Evolutionary conservation across 2,797 vertebrate genomes (phyloP).

Genomic region (Pipistrellus pygmaeus): DNA sequence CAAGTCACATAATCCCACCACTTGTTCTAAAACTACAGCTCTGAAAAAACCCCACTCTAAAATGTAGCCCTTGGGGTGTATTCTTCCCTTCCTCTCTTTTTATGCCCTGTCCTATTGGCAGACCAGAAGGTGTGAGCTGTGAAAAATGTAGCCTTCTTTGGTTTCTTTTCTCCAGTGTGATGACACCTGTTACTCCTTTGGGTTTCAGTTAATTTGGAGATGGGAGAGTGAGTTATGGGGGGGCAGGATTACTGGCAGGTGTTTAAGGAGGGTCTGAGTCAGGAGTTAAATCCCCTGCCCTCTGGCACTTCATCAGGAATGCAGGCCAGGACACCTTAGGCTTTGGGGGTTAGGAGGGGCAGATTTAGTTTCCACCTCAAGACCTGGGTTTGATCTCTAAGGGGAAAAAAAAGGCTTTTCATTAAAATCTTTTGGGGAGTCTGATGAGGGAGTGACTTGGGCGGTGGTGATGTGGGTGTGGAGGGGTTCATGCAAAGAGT

Average conservation of each 20-base stretch:
- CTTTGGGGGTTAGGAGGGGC: background rate
- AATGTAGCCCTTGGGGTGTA: conserved; percentile 52
- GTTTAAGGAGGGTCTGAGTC: conserved; percentile 34
- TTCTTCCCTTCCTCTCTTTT: background rate
- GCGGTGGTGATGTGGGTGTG: background rate
- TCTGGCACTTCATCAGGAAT: background rate
- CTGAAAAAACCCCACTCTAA: conserved; percentile 36
- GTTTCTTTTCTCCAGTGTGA: conserved; percentile 16
- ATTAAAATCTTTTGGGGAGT: background rate
- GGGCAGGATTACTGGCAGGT: conserved; percentile 47
- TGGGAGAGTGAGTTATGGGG: conserved; percentile 11
- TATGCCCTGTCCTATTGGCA: conserved; percentile 27
- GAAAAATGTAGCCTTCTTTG: conserved; percentile 17
- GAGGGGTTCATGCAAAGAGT: background rate
- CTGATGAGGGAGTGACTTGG: background rate
- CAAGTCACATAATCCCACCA: background rate
- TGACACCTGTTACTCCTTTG: conserved; percentile 86
- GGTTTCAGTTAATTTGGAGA: conserved; percentile 68
- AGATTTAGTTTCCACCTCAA: background rate
- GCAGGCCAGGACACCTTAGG: background rate
- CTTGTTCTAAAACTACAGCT: conserved; percentile 45
- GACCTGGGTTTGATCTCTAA: conserved; percentile 18
- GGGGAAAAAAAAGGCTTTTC: background rate
- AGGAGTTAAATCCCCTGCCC: background rate
- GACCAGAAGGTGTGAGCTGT: background rate